Conservation (phyloP, 2,797 vertebrate genomes). For the Rhynchonycteris naso region DNA sequence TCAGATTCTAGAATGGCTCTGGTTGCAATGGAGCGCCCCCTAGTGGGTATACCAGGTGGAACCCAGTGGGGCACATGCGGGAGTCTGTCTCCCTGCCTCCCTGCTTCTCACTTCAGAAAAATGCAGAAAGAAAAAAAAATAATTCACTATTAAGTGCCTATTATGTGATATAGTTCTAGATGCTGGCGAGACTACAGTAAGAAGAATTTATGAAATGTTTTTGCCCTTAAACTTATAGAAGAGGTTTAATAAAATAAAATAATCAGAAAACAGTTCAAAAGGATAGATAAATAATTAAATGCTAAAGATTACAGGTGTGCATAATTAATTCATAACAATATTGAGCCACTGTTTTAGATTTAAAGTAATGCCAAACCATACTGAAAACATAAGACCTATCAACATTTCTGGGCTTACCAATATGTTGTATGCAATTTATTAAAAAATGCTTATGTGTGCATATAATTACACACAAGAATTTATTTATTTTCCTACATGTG, state of each 20-base stretch:
- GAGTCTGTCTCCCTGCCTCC: too few relatives aligned
- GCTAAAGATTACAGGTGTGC: background rate
- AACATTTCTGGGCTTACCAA: conserved; percentile 47
- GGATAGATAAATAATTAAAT: conserved; percentile 10
- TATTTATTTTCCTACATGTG: too few relatives aligned
- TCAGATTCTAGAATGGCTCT: too few relatives aligned
- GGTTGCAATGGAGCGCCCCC: too few relatives aligned
- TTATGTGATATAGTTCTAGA: background rate
- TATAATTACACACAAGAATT: background rate
- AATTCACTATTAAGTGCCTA: background rate
- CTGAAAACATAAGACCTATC: background rate
- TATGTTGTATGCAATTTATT: conserved; percentile 4
- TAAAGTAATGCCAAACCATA: conserved; percentile 37
- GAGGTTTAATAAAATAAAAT: conserved; percentile 18
- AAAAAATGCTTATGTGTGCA: background rate
- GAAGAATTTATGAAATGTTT: background rate
- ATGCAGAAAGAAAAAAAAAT: background rate
- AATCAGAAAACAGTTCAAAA: conserved; percentile 39
- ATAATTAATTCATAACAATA: conserved; percentile 27
- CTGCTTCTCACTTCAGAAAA: too few relatives aligned
- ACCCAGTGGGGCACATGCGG: too few relatives aligned
- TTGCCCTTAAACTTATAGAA: background rate
- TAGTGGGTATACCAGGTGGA: too few relatives aligned
- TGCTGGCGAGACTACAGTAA: background rate
- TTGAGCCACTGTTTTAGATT: background rate